Percentiles rank a stretch among this genome's conserved stretches.
phyloP scores from a whole-genome alignment of 2,888 invertebrate species.

The Caenorhabditis drosophilae region DNA sequence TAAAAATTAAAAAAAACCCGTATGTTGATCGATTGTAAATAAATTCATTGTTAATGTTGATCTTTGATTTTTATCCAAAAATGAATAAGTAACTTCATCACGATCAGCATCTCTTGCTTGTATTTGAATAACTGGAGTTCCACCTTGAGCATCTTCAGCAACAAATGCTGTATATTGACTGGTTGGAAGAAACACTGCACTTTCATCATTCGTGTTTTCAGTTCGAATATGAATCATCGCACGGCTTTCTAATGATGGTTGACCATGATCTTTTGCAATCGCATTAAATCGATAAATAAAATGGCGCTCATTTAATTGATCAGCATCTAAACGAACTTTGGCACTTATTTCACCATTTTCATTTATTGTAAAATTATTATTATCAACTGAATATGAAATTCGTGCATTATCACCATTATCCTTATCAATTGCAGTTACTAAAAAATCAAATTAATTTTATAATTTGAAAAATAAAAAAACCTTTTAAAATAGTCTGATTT shows the following conservation, averaged over 20 bases:
- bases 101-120: slow-evolving; percentile 64
- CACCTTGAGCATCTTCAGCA: slow-evolving; percentile 68
- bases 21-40: slow-evolving; percentile 66
- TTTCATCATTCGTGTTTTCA: slow-evolving; percentile 72
- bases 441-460: slow-evolving; percentile 5
- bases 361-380: slow-evolving; percentile 93
- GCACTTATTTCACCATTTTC: slow-evolving; percentile 91
- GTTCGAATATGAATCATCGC: slow-evolving; percentile 71
- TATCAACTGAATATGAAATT: slow-evolving; percentile 87
- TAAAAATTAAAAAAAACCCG: no score
- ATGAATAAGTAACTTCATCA: slow-evolving; percentile 61
- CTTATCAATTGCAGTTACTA: slow-evolving; percentile 60
- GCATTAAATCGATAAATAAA: slow-evolving; percentile 71
- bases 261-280: slow-evolving; percentile 70
- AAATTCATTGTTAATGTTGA: slow-evolving; percentile 42
- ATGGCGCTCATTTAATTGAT: slow-evolving; percentile 77
- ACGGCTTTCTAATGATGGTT: slow-evolving; percentile 61
- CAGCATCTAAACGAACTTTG: slow-evolving; percentile 84
- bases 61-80: slow-evolving; percentile 42
- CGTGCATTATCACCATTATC: slow-evolving; percentile 96
- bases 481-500: slow-evolving; percentile 89
- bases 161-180: slow-evolving; percentile 62
- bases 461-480: slow-evolving; percentile 28
- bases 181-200: slow-evolving; percentile 64
- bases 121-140: slow-evolving; percentile 64